Evolutionary conservation across 2,113 vertebrate genomes (phyloP).

Genomic region (Rhadina sibilatrix): DNA sequence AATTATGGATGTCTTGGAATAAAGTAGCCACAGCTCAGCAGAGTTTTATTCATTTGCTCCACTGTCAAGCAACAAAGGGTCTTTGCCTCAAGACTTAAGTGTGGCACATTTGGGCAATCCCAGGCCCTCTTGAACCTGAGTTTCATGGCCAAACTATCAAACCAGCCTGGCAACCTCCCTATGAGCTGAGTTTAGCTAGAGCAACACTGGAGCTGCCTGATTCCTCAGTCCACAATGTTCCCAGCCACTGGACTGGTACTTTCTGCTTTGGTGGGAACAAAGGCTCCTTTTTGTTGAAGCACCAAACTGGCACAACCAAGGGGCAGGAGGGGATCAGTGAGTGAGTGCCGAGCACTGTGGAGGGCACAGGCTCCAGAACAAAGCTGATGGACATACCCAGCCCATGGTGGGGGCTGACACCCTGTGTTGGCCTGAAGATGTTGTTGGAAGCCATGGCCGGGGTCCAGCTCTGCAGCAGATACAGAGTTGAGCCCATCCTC

Average conservation of each 20-base stretch:
- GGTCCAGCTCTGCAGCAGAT: neutral
- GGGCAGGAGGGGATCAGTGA: neutral
- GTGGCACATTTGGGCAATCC: neutral
- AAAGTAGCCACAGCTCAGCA: neutral
- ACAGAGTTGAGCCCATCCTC: neutral
- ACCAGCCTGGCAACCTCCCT: neutral
- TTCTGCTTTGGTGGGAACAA: neutral
- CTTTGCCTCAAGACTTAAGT: neutral
- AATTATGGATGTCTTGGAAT: neutral
- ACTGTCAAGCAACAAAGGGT: neutral
- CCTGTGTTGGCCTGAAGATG: neutral
- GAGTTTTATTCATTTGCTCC: neutral
- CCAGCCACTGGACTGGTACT: neutral
- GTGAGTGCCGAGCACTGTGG: rapidly evolving
- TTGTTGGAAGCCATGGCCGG: neutral
- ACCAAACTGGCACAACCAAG: neutral
- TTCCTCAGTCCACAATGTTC: neutral
- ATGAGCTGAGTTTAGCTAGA: neutral
- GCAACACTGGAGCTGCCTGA: neutral
- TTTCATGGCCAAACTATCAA: neutral
- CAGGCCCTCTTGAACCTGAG: neutral
- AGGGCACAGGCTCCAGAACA: neutral
- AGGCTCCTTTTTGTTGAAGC: neutral
- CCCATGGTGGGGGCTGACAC: neutral
- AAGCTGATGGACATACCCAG: neutral